Evolutionary conservation across 2,888 invertebrate genomes (phyloP), one percentile per base, ranked within the genome.

Genomic region (Nowickia ferox): DNA sequence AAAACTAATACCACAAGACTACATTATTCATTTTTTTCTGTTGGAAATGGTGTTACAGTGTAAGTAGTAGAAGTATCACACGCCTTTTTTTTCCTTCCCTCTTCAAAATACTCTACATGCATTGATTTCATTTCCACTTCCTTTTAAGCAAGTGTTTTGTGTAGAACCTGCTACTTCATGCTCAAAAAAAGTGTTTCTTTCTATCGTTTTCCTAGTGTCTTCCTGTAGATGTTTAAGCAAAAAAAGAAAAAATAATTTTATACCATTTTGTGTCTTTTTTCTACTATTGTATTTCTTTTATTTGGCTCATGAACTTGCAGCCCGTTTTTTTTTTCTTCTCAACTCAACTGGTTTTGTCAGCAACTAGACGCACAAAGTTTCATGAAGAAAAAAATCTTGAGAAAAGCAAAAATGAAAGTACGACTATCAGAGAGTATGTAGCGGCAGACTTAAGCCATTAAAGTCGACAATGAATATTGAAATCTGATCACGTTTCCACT

Each of bases 401-500:
- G 11, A 55, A 38, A 51, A 15, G 13, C n/a, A 17, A n/a, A 44
- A 22, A 57, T 1, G 10, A 22, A 55, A 42, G 2, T 5, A 11
- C 4, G 5, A 19, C 40, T 22, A 19, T 6, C 57, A 53, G 4
- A 71, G 53, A 68, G 6, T 30, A 30, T 6, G 30, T 19, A 13
- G 51, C 74, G 71, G 82, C 88, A 87, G 88, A 89, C 88, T 89
- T 88, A 88, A 89, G 87, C 88, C 87, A 87, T 89, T 89, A 88
- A 87, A 86, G 78, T 82, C 84, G 87, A 88, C 88, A 89, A 89
- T 87, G 90, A 90, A 91, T 90, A 90, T 90, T 89, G 89, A 92
- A 92, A 91, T 92, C 91, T 89, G 91, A 89, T 89, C 89, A 91
- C 91, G 90, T 92, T 92, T 92, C 91, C 91, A 91, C 90, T 91